Percentiles rank a stretch among this genome's conserved stretches.
Conservation (phyloP, 2,113 vertebrate genomes). For the Panthera tigris region DNA sequence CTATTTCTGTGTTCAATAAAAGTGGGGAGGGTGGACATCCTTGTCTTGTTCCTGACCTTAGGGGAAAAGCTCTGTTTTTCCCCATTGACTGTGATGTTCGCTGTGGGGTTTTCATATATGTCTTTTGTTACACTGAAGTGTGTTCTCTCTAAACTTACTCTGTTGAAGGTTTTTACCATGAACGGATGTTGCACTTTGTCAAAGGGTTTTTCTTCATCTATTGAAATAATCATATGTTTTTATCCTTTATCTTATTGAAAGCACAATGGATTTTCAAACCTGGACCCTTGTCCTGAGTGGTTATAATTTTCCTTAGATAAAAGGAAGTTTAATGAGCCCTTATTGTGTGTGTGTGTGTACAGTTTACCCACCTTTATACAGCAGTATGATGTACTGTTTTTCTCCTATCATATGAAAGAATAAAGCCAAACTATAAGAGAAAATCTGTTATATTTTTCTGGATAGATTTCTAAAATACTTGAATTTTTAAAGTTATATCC, state of each 20-base stretch:
- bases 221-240: neutral
- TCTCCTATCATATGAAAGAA: neutral
- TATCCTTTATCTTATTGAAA: neutral
- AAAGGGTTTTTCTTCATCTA: neutral
- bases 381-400: conserved; percentile 14
- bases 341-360: neutral
- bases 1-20: neutral
- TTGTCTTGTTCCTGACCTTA: neutral
- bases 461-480: conserved; percentile 18
- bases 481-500: neutral
- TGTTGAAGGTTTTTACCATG: neutral
- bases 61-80: neutral
- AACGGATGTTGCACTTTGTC: neutral
- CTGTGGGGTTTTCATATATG: neutral
- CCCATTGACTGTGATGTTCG: neutral
- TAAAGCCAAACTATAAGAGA: neutral
- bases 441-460: conserved; percentile 6
- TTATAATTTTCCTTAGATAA: conserved; percentile 9
- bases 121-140: neutral
- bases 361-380: neutral
- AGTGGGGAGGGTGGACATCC: neutral
- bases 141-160: neutral
- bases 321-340: conserved; percentile 14
- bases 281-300: neutral
- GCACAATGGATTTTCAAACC: neutral